Evolutionary conservation across 2,113 vertebrate genomes (phyloP).

Genomic region (Lutjanus erythropterus): DNA sequence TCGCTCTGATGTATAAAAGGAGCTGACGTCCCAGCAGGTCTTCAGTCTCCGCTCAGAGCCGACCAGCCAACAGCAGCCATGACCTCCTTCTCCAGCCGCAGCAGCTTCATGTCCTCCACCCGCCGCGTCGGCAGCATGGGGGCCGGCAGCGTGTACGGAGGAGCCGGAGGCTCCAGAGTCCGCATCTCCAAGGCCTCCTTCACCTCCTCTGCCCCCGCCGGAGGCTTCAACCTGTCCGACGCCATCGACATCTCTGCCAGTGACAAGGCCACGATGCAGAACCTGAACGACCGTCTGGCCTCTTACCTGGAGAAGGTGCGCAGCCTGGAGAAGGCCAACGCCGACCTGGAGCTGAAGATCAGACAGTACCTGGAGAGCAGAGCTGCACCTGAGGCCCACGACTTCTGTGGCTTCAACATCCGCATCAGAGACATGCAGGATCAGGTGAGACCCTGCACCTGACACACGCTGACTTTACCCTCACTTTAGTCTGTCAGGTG

Average conservation of each 20-base stretch:
- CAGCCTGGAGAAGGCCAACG: constrained; percentile 77
- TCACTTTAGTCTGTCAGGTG: background rate
- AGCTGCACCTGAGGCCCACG: background rate
- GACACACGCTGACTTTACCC: background rate
- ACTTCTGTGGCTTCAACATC: constrained; percentile 38
- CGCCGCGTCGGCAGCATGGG: background rate
- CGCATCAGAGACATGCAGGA: constrained; percentile 69
- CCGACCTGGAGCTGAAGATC: constrained; percentile 80
- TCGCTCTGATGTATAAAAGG: background rate
- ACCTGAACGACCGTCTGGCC: constrained; percentile 82
- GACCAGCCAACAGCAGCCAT: constrained; percentile 15
- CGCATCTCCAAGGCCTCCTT: constrained; percentile 58
- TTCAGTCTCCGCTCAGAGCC: constrained; percentile 36
- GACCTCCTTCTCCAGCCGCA: constrained; percentile 44
- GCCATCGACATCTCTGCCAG: constrained; percentile 37
- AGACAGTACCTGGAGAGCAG: constrained; percentile 64
- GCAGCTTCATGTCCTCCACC: constrained; percentile 19
- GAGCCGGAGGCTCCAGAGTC: constrained; percentile 61
- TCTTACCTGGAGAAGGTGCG: constrained; percentile 79
- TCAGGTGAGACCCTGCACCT: constrained; percentile 75
- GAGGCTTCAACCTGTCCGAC: background rate
- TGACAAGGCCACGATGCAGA: constrained; percentile 80
- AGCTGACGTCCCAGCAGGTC: background rate
- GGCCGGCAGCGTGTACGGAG: constrained; percentile 73
- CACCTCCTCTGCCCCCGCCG: background rate